These are phyloP conservation scores for Chouioia cunea DNA, from an alignment of 2,888 invertebrate species.

Conservation along the genomic window DNA sequence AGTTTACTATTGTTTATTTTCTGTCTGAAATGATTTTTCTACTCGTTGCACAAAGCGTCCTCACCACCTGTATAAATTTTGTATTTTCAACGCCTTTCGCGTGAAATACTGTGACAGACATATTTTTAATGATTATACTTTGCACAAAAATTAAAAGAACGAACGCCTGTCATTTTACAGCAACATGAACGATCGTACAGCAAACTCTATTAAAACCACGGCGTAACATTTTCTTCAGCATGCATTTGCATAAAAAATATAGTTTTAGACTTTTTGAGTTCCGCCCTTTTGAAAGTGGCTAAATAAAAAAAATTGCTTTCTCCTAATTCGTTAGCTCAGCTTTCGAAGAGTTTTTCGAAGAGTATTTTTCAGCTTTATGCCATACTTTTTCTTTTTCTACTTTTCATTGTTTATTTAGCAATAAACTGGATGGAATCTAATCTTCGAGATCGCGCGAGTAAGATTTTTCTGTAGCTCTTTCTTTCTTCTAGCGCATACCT, in stretches of 20 bases:
- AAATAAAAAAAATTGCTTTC: slow-evolving; percentile 18
- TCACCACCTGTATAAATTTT: no score
- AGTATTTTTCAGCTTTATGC: slow-evolving; percentile 33
- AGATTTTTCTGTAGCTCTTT: neutral
- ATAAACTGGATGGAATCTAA: slow-evolving; percentile 29
- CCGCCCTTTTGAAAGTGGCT: neutral
- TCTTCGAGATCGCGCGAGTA: slow-evolving; percentile 5
- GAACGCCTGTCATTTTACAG: no score
- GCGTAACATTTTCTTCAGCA: neutral
- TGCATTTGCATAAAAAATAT: slow-evolving; percentile 2
- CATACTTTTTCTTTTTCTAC: slow-evolving; percentile 3
- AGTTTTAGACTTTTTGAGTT: neutral
- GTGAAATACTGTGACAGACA: no score
- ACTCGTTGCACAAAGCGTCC: no score
- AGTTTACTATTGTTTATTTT: slow-evolving; percentile 8
- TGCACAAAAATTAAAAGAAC: no score
- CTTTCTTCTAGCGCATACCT: neutral
- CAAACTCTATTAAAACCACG: neutral
- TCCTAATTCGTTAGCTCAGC: neutral
- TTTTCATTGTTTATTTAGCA: slow-evolving; percentile 36
- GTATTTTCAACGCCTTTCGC: no score
- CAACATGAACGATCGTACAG: no score
- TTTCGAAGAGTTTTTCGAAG: slow-evolving; percentile 35
- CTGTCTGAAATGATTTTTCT: no score
- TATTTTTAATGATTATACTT: no score